Evolutionary conservation across 2,888 invertebrate genomes (phyloP), one percentile per base, ranked within the genome.

Genomic region (Steinernema carpocapsae): DNA sequence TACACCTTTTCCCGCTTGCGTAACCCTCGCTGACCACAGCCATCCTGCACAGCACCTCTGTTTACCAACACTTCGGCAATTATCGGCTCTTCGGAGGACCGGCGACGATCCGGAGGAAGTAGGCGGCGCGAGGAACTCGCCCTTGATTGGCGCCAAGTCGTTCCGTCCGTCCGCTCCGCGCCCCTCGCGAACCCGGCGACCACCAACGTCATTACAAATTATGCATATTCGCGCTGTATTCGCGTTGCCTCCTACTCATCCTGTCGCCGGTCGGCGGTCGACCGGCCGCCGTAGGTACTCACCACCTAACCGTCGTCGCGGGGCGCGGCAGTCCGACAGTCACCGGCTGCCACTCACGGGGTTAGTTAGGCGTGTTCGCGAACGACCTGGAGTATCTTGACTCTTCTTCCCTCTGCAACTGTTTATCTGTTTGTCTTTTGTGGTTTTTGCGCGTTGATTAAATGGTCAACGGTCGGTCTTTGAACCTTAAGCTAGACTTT

Each of bases 281-380:
- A 43, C 10, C 43, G 43, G 14, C 10, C 10, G 43, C 10, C 43
- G 43, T 12, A 19, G 24, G 26, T 56, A 56, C 56, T 56, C 56
- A 56, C 26, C 56, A 56, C 56, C 56, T 56, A 14, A 24, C 24
- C 56, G 26, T 19, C 56, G 56, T 22, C 56, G n/a, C n/a, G n/a
- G 26, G 56, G 56, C 56, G 56, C 56, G 56, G 56, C 51, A 19
- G 56, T 56, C 48, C 24, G 56, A 56, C 56, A 56, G 56, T 56
- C 56, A 26, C 56, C 56, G 56, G 56, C 56, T 56, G 56, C 56
- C 56, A 56, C 56, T 56, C 56, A 56, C 56, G 6, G 6, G 56
- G 56, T 56, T 56, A 51, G 51, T 51, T 51, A 51, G 51, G 51
- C 51, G 51, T 51, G 22, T 6, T 14, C 56, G 56, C 56, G 56